Percentiles rank a stretch among this genome's conserved stretches.
phyloP scores from a whole-genome alignment of 2,888 invertebrate species.

The Poecilus cupreus region DNA sequence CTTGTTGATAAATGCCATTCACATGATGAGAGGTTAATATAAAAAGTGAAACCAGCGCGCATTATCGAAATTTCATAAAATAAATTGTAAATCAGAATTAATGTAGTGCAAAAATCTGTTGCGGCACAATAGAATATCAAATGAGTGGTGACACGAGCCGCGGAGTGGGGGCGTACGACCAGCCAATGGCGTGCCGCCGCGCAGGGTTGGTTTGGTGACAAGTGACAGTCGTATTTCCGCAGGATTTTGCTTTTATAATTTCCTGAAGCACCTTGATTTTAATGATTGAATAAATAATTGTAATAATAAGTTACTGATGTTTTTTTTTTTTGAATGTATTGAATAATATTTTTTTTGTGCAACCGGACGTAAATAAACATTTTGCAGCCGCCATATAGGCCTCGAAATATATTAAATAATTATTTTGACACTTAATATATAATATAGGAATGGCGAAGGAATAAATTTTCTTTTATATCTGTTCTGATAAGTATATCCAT shows the following conservation, averaged over 20 bases:
- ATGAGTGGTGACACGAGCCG: constrained; percentile 35
- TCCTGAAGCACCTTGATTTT: too few relatives aligned
- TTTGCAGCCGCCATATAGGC: too few relatives aligned
- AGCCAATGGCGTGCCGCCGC: background rate
- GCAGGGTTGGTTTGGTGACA: constrained; percentile 22
- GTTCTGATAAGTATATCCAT: too few relatives aligned
- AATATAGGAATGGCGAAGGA: too few relatives aligned
- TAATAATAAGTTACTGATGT: too few relatives aligned
- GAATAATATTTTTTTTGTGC: too few relatives aligned
- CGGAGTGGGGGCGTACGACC: background rate
- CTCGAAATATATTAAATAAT: too few relatives aligned
- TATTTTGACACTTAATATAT: too few relatives aligned
- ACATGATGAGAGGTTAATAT: constrained; percentile 34
- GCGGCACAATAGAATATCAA: constrained; percentile 47
- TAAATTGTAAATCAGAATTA: constrained; percentile 40
- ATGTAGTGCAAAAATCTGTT: constrained; percentile 51
- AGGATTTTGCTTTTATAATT: background rate
- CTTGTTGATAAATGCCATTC: constrained; percentile 26
- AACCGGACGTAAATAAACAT: too few relatives aligned
- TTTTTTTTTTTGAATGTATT: background rate
- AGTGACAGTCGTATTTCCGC: background rate
- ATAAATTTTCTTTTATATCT: too few relatives aligned
- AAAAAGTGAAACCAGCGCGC: constrained; percentile 21
- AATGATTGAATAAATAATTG: too few relatives aligned
- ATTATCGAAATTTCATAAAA: constrained; percentile 43